Percentiles rank a stretch among this genome's conserved stretches.
Evolutionary conservation across 2,888 invertebrate genomes (phyloP).

Genomic region (Drosophila anomalata): DNA sequence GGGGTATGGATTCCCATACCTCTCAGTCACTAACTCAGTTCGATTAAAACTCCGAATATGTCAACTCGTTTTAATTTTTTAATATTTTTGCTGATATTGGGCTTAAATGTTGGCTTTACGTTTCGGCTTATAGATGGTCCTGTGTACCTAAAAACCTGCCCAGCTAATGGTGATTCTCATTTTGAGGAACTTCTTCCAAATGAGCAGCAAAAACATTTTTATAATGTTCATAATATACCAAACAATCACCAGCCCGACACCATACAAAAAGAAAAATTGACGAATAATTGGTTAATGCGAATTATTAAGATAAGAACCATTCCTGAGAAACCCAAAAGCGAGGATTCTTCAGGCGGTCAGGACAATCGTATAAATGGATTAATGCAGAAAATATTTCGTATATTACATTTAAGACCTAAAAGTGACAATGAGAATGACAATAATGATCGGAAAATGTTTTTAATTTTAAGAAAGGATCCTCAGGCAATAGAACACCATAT

Average conservation of each 20-base stretch:
- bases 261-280: constrained; percentile 5
- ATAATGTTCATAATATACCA: constrained; percentile 10
- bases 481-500: not conserved
- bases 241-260: not conserved
- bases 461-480: constrained; percentile 11
- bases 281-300: constrained; percentile 33
- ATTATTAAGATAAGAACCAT: constrained; percentile 41
- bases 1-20: not conserved
- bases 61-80: constrained; percentile 4
- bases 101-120: not conserved
- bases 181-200: not conserved
- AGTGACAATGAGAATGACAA: not conserved
- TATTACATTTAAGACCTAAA: constrained; percentile 13
- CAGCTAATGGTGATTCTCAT: not conserved
- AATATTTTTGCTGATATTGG: constrained; percentile 3
- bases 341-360: not conserved
- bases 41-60: constrained; percentile 17
- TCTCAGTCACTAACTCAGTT: constrained; percentile 9
- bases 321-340: not conserved
- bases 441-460: constrained; percentile 3
- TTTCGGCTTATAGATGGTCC: constrained; percentile 12
- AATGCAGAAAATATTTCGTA: constrained; percentile 1
- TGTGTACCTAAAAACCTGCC: constrained; percentile 11
- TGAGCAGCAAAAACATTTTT: constrained; percentile 18
- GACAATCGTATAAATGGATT: constrained; percentile 3